A percentile compares a stretch with the other conserved stretches of the same genome.
Evolutionary conservation across 2,888 invertebrate genomes (phyloP).

Genomic region (Eumacrocentrus americanus): DNA sequence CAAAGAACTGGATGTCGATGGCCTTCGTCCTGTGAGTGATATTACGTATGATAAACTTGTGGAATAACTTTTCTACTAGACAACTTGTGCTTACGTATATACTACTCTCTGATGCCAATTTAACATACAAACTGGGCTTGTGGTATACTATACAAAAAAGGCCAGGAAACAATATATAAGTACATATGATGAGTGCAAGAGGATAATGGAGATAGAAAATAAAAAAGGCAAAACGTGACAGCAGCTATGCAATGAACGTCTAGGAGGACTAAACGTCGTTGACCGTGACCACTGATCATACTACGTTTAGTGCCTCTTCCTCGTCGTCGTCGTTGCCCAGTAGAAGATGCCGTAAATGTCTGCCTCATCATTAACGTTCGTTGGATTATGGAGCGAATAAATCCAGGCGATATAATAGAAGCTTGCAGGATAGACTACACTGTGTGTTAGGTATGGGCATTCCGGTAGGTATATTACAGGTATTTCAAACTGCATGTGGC

Average conservation of each 20-base stretch:
- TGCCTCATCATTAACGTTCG: constrained; percentile 17
- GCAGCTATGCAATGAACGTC: not conserved
- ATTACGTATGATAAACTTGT: too few species aligned
- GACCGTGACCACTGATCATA: constrained; percentile 8
- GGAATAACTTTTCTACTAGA: too few species aligned
- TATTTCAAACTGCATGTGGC: not conserved
- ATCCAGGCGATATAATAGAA: constrained; percentile 15
- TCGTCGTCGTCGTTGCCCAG: not conserved
- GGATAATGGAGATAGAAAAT: too few species aligned
- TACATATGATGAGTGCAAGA: too few species aligned
- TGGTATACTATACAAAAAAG: too few species aligned
- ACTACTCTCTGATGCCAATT: too few species aligned
- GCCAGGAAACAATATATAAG: too few species aligned
- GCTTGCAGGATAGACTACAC: not conserved
- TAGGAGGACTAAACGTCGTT: not conserved
- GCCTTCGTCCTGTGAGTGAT: not conserved
- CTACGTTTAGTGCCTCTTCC: not conserved
- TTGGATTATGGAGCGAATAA: constrained; percentile 15
- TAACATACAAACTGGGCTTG: too few species aligned
- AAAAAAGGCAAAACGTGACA: too few species aligned
- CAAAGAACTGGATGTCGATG: not conserved
- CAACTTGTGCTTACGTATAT: too few species aligned
- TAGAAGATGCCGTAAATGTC: constrained; percentile 30
- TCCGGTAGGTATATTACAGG: not conserved
- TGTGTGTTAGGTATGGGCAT: not conserved